Conservation (phyloP, 2,888 invertebrate species). For the Charanyca ferruginea region DNA sequence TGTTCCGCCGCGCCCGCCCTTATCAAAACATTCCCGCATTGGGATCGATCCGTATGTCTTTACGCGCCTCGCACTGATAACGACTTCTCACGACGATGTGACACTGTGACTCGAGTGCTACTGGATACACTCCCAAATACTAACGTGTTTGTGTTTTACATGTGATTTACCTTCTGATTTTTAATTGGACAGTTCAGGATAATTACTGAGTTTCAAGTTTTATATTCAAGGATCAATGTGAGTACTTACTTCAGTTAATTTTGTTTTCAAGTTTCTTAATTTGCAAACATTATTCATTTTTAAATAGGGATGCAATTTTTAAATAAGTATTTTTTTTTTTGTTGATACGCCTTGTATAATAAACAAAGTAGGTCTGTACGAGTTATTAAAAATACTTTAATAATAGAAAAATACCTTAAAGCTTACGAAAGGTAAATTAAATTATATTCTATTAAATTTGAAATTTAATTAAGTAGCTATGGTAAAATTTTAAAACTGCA, state of each 20-base stretch:
- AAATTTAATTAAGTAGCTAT: slow-evolving; percentile 5
- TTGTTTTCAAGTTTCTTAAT: slow-evolving; percentile 34
- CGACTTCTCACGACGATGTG: slow-evolving; percentile 75
- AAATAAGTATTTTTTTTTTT: background rate
- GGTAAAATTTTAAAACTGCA: slow-evolving; percentile 32
- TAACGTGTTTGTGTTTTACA: slow-evolving; percentile 77
- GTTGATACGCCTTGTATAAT: background rate
- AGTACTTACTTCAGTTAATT: slow-evolving; percentile 52
- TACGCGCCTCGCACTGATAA: slow-evolving; percentile 78
- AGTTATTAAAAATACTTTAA: no score
- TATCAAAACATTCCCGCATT: slow-evolving; percentile 84
- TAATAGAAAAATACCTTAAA: no score
- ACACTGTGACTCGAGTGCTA: slow-evolving; percentile 82
- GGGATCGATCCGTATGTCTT: slow-evolving; percentile 87
- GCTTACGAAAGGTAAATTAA: background rate
- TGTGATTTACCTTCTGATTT: slow-evolving; percentile 71
- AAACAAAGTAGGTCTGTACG: background rate
- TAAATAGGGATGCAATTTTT: background rate
- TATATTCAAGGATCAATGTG: slow-evolving; percentile 62
- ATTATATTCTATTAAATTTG: background rate
- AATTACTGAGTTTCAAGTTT: slow-evolving; percentile 55
- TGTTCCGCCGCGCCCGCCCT: slow-evolving; percentile 68
- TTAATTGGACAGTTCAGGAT: slow-evolving; percentile 63
- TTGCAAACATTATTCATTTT: slow-evolving; percentile 18
- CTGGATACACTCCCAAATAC: slow-evolving; percentile 65